Evolutionary conservation across 2,888 invertebrate species (phyloP).

Genomic region (Plagodis dolabraria): DNA sequence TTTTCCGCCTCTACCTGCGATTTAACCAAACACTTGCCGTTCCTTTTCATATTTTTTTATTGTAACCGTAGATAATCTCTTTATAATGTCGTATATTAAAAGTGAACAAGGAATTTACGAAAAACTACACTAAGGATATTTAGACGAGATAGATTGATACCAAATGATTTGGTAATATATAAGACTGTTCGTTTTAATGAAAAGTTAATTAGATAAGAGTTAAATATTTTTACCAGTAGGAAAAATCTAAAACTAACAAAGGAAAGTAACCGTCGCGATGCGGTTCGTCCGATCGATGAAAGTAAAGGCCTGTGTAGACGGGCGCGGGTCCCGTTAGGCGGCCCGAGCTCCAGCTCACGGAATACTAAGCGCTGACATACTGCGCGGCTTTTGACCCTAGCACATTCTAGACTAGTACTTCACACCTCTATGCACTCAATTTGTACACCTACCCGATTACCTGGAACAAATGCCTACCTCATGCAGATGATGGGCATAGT

Average conservation of each 20-base stretch:
- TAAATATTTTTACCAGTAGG: conserved; percentile 42
- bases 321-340: conserved; percentile 77
- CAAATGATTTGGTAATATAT: conserved; percentile 10
- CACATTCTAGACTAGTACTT: conserved; percentile 81
- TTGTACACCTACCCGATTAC: conserved; percentile 48
- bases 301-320: conserved; percentile 82
- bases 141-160: neutral
- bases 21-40: conserved; percentile 71
- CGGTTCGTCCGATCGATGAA: conserved; percentile 81
- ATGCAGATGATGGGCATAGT: conserved; percentile 13
- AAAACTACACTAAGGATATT: conserved; percentile 10
- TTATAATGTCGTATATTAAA: conserved; percentile 50
- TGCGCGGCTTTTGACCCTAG: conserved; percentile 84
- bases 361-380: conserved; percentile 85
- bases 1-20: conserved; percentile 69
- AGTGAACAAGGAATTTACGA: conserved; percentile 20
- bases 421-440: conserved; percentile 70
- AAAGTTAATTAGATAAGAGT: conserved; percentile 38
- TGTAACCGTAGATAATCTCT: conserved; percentile 64
- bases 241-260: conserved; percentile 72
- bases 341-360: conserved; percentile 75
- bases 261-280: conserved; percentile 79
- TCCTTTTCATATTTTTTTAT: conserved; percentile 60
- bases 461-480: conserved; percentile 34
- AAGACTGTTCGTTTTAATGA: conserved; percentile 7